Conservation (phyloP, 2,113 vertebrate species). For the Chloroceryle aenea region DNA sequence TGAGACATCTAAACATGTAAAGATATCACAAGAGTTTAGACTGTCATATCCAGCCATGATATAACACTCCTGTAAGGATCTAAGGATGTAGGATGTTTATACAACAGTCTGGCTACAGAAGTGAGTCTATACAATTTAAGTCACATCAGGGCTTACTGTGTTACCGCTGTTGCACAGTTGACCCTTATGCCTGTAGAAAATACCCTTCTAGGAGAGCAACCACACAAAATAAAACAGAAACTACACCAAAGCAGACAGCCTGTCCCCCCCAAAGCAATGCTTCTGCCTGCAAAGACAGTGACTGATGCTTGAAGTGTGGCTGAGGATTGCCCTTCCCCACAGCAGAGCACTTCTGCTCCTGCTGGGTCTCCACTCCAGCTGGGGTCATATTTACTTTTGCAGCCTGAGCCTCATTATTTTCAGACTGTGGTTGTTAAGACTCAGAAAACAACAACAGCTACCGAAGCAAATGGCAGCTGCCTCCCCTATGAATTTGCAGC, state of each 20-base stretch:
- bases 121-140: background rate
- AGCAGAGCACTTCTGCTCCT: background rate
- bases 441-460: background rate
- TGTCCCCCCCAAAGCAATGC: background rate
- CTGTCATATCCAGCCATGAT: background rate
- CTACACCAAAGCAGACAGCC: background rate
- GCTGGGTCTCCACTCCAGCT: background rate
- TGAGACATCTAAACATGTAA: background rate
- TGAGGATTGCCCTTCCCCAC: background rate
- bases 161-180: background rate
- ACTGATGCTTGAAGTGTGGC: background rate
- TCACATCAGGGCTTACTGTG: background rate
- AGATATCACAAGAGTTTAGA: background rate
- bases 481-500: background rate
- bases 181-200: background rate
- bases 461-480: background rate
- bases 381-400: background rate
- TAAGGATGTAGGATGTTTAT: background rate
- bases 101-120: background rate
- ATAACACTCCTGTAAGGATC: background rate
- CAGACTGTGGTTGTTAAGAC: background rate
- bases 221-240: background rate
- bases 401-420: background rate
- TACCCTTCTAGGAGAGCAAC: background rate
- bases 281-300: background rate